Percentiles rank a stretch among this genome's conserved stretches.
phyloP scores from a whole-genome alignment of 1,140 invertebrate species.

The Apis laboriosa region DNA sequence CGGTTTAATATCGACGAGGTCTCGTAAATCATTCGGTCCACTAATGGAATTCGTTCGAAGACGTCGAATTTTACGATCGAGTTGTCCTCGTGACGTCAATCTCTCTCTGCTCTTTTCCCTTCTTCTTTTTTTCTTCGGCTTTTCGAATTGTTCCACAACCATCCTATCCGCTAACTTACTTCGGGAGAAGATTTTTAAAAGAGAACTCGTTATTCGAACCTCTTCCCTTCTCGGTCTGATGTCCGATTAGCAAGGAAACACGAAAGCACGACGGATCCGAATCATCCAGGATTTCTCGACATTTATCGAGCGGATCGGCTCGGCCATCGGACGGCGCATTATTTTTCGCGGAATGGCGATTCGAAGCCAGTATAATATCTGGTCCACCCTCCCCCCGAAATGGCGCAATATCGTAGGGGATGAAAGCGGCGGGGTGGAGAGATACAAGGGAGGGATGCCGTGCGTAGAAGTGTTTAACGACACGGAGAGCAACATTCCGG shows the following conservation, averaged over 20 bases:
- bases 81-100: not conserved
- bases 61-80: slow-evolving; percentile 12
- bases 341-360: slow-evolving; percentile 22
- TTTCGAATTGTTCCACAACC: not conserved
- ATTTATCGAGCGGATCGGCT: not conserved
- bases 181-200: not conserved
- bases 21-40: slow-evolving; percentile 39
- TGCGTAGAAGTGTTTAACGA: slow-evolving; percentile 63
- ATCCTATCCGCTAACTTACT: not conserved
- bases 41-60: slow-evolving; percentile 41
- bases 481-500: slow-evolving; percentile 64
- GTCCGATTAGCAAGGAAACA: slow-evolving; percentile 4
- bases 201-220: slow-evolving; percentile 13
- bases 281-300: not conserved
- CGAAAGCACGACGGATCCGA: not conserved
- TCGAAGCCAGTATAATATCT: slow-evolving; percentile 35
- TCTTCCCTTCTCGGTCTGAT: not conserved
- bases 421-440: not conserved
- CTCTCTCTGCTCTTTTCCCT: not conserved
- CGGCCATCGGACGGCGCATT: slow-evolving; percentile 30
- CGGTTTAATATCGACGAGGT: slow-evolving; percentile 47
- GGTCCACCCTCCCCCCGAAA: slow-evolving; percentile 1
- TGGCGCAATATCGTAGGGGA: slow-evolving; percentile 40
- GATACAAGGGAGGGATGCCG: slow-evolving; percentile 1
- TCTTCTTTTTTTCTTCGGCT: too few relatives aligned